Base-by-base conservation (phyloP, 2,888 invertebrate genomes). In the Stenichneumon culpator region DNA sequence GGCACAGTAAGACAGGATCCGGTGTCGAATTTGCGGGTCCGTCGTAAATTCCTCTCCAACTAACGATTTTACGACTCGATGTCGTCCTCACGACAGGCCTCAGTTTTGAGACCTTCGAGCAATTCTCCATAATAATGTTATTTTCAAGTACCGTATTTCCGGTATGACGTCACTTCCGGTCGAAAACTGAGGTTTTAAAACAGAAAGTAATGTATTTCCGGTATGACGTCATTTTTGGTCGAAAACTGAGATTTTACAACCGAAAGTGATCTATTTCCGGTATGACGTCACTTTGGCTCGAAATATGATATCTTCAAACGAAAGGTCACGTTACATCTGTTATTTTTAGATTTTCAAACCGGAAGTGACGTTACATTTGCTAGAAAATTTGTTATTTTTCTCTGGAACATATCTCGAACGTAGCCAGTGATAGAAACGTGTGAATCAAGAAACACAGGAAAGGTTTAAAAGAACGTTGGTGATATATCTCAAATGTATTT, bases 1-100 rank as follows among this genome's bases (percentile, higher is more conserved):
- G 70, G 57, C 16, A 25, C 52, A 65, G 81, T 52, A n/a, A 52
- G 74, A 32, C 36, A 60, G 25, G 44, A 67, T 60, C 16, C 52
- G 25, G 70, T 22, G n/a, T 19, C 67, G 57, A 16, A 39, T 25
- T 54, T 25, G 44, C 39, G 16, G 28, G 25, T 19, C 5, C 44
- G 54, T 54, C 28, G 28, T 19, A 22, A 32, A 25, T 7, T 54
- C 54, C 39, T 9, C 14, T 68, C 14, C 39, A 44, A 16, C 5
- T 32, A 63, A 63, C 6, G n/a, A 63, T 57, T 9, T 22, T 3
- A 14, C 14, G 3, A 2, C 0, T 22, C 22, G 22, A 25, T 25
- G 22, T 25, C 25, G 22, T 57, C 4, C 57, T 57, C 22, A 25
- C 9, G 14, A 54, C 4, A 57, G 9, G 25, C 14, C 19, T 25